These are phyloP conservation scores for Jacana jacana DNA, from an alignment of 2,113 vertebrate genomes.

Conservation along the genomic window DNA sequence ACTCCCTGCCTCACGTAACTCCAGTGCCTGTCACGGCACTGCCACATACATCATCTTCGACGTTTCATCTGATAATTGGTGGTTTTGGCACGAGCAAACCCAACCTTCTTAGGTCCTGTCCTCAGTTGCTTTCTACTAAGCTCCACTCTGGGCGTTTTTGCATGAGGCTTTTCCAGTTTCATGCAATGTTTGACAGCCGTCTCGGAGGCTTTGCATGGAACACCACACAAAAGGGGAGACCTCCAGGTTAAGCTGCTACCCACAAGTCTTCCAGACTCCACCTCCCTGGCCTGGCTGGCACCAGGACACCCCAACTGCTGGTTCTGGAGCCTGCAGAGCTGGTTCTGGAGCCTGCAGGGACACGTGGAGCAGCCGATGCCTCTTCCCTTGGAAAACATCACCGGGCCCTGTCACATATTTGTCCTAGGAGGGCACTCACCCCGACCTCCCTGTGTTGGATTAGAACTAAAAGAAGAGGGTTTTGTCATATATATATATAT, in stretches of 20 bases:
- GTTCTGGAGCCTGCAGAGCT: neutral
- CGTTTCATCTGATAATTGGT: conserved; percentile 24
- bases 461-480: neutral
- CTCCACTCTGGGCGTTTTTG: neutral
- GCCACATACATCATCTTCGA: neutral
- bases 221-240: neutral
- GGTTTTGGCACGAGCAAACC: neutral
- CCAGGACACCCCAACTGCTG: neutral
- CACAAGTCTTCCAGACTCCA: conserved; percentile 17
- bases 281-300: conserved; percentile 7
- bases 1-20: neutral
- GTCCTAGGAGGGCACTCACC: neutral
- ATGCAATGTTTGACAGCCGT: neutral
- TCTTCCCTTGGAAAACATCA: neutral
- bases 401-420: neutral
- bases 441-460: neutral
- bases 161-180: neutral
- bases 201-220: neutral
- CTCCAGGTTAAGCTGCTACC: conserved; percentile 25
- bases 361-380: neutral
- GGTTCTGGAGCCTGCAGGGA: conserved; percentile 41
- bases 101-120: neutral
- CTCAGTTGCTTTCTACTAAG: neutral
- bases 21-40: conserved; percentile 9
- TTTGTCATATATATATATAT: too few relatives aligned